A percentile compares a stretch with the other conserved stretches of the same genome.
These are phyloP conservation scores for Campopleginae sp. DNA, from an alignment of 2,888 invertebrate species.

Conservation along the genomic window DNA sequence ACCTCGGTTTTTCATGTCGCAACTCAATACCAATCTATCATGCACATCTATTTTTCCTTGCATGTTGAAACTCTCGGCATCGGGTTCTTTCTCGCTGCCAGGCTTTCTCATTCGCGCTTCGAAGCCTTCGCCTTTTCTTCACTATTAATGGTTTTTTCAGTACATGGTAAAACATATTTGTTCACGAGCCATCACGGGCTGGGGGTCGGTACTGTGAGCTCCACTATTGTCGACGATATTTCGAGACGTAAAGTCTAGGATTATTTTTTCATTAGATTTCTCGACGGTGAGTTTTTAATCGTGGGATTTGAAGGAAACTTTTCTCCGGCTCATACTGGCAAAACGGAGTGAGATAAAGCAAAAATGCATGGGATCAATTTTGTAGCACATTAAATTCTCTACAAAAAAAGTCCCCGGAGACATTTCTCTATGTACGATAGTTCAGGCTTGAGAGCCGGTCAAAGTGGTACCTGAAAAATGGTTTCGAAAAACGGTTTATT, in stretches of 20 bases:
- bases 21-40: neutral
- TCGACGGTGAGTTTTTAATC: neutral
- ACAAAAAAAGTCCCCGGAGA: neutral
- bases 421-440: neutral
- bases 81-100: constrained; percentile 41
- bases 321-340: neutral
- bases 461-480: neutral
- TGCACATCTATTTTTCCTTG: constrained; percentile 16
- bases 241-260: neutral
- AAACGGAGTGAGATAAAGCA: neutral
- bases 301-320: neutral
- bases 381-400: neutral
- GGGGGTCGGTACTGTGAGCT: neutral
- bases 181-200: neutral
- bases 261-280: neutral
- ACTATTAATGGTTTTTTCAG: constrained; percentile 53
- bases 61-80: constrained; percentile 39
- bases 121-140: constrained; percentile 63
- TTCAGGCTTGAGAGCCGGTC: neutral
- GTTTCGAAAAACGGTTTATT: neutral
- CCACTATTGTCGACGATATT: neutral
- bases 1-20: constrained; percentile 22
- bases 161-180: neutral
- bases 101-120: constrained; percentile 40
- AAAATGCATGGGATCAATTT: neutral